Percentiles rank a stretch among this genome's conserved stretches.
These are phyloP conservation scores for Misgurnus anguillicaudatus DNA, from an alignment of 2,113 vertebrate genomes.

Conservation along the genomic window DNA sequence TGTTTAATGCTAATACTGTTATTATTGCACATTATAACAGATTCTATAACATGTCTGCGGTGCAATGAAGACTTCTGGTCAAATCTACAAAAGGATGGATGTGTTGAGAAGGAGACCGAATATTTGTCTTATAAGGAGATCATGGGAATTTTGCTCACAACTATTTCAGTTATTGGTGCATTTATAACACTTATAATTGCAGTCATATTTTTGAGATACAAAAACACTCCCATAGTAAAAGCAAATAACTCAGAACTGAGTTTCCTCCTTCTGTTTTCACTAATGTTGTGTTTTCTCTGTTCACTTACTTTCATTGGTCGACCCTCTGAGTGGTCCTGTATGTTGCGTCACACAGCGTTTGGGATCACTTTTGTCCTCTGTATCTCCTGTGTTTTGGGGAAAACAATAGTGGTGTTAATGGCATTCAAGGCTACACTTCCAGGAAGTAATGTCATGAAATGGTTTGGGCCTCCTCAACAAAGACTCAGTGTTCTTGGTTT, in stretches of 20 bases:
- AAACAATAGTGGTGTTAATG: background rate
- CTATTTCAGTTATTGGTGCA: conserved; percentile 41
- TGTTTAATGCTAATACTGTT: background rate
- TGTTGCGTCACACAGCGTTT: background rate
- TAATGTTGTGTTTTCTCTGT: conserved; percentile 46
- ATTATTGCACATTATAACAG: conserved; percentile 41
- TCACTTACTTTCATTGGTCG: background rate
- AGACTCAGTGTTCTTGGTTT: conserved; percentile 61
- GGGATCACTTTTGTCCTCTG: conserved; percentile 1
- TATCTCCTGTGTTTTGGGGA: background rate
- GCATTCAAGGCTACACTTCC: background rate
- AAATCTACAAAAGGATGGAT: conserved; percentile 48
- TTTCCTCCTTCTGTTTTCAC: conserved; percentile 40
- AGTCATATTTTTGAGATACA: conserved; percentile 42
- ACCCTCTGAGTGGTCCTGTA: background rate
- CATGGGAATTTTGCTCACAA: conserved; percentile 55
- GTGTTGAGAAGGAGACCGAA: conserved; percentile 54
- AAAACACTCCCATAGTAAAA: conserved; percentile 27
- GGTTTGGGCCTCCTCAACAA: conserved; percentile 35
- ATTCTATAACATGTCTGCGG: conserved; percentile 49
- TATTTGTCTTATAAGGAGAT: conserved; percentile 52
- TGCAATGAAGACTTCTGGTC: conserved; percentile 54
- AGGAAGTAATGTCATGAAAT: conserved; percentile 25
- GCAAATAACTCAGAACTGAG: conserved; percentile 46
- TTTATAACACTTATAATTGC: conserved; percentile 39